Conservation (phyloP, 2,888 invertebrate genomes). For the Epirrhoe alternata region DNA sequence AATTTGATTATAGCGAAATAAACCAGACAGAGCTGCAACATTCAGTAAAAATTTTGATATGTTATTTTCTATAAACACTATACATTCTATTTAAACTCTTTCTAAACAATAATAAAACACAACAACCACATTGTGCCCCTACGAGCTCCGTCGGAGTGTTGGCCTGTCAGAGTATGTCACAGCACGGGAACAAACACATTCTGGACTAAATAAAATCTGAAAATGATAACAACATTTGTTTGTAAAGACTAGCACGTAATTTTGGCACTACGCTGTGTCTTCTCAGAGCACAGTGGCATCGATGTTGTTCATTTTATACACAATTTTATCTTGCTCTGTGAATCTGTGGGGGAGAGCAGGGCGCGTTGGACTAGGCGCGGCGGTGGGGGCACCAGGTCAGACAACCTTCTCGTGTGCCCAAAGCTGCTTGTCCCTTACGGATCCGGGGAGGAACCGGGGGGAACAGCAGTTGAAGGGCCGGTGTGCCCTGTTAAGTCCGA, state of each 20-base stretch:
- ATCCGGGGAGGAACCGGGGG: too few relatives aligned
- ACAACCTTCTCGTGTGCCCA: too few relatives aligned
- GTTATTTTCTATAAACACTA: constrained; percentile 43
- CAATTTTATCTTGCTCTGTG: constrained; percentile 64
- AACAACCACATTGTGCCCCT: constrained; percentile 67
- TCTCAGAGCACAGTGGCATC: constrained; percentile 73
- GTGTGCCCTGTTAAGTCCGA: too few relatives aligned
- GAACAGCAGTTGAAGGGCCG: too few relatives aligned
- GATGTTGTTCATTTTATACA: constrained; percentile 77
- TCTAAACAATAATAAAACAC: constrained; percentile 51
- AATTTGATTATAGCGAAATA: constrained; percentile 31
- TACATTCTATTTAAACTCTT: constrained; percentile 41
- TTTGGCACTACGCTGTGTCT: constrained; percentile 83
- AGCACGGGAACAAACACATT: constrained; percentile 84
- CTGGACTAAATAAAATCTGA: constrained; percentile 85
- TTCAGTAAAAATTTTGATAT: constrained; percentile 44
- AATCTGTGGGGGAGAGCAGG: constrained; percentile 53
- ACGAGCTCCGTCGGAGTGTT: constrained; percentile 67
- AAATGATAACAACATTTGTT: constrained; percentile 83
- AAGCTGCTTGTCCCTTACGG: too few relatives aligned
- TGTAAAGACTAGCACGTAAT: constrained; percentile 84
- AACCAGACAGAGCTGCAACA: constrained; percentile 38
- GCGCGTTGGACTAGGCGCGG: constrained; percentile 35
- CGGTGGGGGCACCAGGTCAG: constrained; percentile 35
- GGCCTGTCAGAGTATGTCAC: constrained; percentile 82